Percentiles rank a stretch among this genome's conserved stretches.
phyloP scores from a whole-genome alignment of 2,797 vertebrate genomes.

The Mareca strepera region DNA sequence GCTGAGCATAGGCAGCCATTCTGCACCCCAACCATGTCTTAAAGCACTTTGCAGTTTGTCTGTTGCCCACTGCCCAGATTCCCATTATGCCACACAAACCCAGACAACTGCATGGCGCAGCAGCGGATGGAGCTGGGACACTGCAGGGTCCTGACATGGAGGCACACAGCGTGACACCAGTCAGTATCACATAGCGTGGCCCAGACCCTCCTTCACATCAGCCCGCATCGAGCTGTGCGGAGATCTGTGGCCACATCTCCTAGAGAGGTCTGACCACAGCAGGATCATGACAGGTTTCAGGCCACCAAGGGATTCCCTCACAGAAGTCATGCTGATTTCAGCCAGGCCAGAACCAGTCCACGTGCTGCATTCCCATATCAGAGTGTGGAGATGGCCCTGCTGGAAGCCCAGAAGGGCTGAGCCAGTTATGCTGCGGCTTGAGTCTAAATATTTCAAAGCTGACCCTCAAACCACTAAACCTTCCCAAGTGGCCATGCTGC shows the following conservation, averaged over 20 bases:
- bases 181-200: accelerated
- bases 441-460: constrained; percentile 6
- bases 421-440: background rate
- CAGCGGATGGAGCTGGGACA: background rate
- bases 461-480: background rate
- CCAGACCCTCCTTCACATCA: background rate
- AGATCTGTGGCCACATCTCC: accelerated
- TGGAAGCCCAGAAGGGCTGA: background rate
- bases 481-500: background rate
- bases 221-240: background rate
- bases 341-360: background rate
- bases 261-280: background rate
- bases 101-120: background rate
- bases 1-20: background rate
- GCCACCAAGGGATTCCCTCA: background rate
- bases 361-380: background rate
- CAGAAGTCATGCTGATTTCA: background rate
- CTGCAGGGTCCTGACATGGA: background rate
- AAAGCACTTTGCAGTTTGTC: background rate
- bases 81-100: background rate
- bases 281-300: background rate
- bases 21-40: background rate
- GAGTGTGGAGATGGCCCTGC: background rate
- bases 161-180: background rate
- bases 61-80: background rate